These are phyloP conservation scores for Sinopyrophorus schimmeli DNA, from an alignment of 2,888 invertebrate species.

Conservation along the genomic window DNA sequence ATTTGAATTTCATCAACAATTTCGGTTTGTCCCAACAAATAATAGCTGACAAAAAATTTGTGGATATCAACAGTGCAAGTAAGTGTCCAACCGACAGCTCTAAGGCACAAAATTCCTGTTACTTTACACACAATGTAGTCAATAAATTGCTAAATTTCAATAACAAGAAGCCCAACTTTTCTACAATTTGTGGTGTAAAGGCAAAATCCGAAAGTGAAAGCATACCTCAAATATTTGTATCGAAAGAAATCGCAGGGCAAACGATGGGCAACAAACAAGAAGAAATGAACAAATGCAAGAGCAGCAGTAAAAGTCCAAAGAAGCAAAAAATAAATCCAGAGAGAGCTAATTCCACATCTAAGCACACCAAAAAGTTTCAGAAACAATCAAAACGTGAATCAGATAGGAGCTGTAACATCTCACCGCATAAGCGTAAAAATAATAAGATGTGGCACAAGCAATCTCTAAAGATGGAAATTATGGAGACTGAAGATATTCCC, in stretches of 20 bases:
- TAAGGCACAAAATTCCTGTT: neutral
- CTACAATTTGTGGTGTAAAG: no score
- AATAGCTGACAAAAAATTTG: conserved; percentile 20
- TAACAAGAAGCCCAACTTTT: no score
- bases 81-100: neutral
- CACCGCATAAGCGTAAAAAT: neutral
- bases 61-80: conserved; percentile 5
- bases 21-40: conserved; percentile 14
- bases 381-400: conserved; percentile 14
- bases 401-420: neutral
- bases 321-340: no score
- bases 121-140: neutral
- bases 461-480: conserved; percentile 17
- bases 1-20: conserved; percentile 15
- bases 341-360: no score
- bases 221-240: no score
- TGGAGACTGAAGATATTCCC: conserved; percentile 14
- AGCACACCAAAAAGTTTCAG: conserved; percentile 6
- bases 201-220: no score
- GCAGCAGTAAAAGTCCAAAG: no score
- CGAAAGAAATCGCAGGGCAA: no score
- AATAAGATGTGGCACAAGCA: conserved; percentile 24
- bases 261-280: no score
- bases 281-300: no score
- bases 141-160: no score